Conservation (phyloP, 2,797 vertebrate genomes). For the Rhincodon typus region DNA sequence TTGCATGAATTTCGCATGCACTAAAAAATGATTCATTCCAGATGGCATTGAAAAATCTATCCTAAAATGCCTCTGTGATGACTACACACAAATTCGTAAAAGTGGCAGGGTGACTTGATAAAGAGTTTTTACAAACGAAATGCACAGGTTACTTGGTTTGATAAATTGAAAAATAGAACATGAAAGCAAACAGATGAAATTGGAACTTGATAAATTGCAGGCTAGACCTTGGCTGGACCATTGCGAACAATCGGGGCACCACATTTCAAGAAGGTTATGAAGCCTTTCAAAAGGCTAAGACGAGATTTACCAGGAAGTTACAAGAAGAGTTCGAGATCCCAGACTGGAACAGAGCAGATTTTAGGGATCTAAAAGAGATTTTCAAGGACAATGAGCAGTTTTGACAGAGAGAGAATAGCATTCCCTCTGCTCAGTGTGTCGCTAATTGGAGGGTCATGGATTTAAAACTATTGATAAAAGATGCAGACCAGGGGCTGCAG, state of each 20-base stretch:
- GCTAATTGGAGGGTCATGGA: neutral
- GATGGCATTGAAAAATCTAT: neutral
- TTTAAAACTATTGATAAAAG: too few relatives aligned
- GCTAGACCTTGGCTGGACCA: neutral
- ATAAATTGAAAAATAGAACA: neutral
- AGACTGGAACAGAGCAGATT: neutral
- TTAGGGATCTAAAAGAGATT: too few relatives aligned
- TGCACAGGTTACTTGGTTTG: neutral
- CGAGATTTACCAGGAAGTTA: neutral
- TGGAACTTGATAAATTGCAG: neutral
- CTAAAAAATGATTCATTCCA: neutral
- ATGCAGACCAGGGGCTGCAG: too few relatives aligned
- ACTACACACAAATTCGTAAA: neutral
- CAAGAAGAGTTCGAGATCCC: neutral
- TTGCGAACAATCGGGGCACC: neutral
- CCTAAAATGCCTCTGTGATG: neutral
- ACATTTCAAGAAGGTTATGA: neutral
- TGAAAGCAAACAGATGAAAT: neutral
- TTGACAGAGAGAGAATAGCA: neutral
- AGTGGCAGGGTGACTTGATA: neutral
- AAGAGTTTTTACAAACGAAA: neutral
- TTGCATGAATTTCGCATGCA: neutral
- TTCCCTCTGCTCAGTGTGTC: neutral
- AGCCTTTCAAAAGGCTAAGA: neutral
- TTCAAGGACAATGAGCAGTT: too few relatives aligned